Evolutionary conservation across 2,113 vertebrate species (phyloP).

Genomic region (Pristiophorus japonicus): DNA sequence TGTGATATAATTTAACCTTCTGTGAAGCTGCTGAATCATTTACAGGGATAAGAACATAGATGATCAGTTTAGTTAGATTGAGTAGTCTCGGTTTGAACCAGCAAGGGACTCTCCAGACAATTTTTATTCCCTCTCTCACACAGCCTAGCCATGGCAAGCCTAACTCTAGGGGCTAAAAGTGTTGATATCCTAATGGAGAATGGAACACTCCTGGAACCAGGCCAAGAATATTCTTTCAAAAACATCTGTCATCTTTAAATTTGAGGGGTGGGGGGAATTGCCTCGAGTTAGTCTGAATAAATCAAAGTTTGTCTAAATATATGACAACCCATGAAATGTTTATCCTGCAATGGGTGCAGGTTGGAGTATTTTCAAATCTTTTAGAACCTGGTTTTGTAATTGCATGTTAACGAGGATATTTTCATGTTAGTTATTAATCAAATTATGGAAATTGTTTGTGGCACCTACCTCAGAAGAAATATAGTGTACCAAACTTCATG

Average conservation of each 20-base stretch:
- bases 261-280: not conserved
- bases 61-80: not conserved
- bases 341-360: not conserved
- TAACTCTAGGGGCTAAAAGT: not conserved
- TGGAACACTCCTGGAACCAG: not conserved
- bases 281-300: not conserved
- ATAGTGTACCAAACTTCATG: not conserved
- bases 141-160: not conserved
- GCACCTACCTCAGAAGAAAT: not conserved
- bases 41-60: not conserved
- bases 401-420: constrained; percentile 19
- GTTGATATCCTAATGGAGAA: not conserved
- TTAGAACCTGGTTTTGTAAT: constrained; percentile 15
- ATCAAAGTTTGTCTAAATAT: not conserved
- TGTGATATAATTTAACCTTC: constrained; percentile 1
- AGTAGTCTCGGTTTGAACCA: not conserved
- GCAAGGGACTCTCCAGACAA: not conserved
- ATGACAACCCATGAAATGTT: not conserved
- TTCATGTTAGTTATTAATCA: constrained; percentile 19
- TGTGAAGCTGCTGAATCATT: not conserved
- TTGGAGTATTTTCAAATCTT: not conserved
- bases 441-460: not conserved
- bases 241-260: not conserved
- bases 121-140: not conserved
- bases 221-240: not conserved